These are phyloP conservation scores for Seira ritae DNA, from an alignment of 2,888 invertebrate genomes.

Conservation along the genomic window DNA sequence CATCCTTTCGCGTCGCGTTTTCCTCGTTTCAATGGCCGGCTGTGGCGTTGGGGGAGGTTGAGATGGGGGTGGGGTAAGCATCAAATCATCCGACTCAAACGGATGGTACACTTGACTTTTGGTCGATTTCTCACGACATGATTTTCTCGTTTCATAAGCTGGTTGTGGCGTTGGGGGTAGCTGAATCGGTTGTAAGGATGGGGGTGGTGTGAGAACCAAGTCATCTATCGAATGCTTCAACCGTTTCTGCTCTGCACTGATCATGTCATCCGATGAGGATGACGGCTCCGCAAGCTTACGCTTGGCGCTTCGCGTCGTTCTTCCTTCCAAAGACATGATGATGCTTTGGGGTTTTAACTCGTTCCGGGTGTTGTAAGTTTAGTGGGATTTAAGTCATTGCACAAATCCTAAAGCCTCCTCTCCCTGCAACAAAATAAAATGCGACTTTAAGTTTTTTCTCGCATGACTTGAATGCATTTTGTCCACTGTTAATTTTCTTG, in stretches of 20 bases:
- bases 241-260: neutral
- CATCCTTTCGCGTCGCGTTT: neutral
- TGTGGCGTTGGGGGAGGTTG: neutral
- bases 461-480: too few species aligned
- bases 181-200: slow-evolving; percentile 10
- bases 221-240: neutral
- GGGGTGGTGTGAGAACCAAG: slow-evolving; percentile 31
- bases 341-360: neutral
- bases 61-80: neutral
- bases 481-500: too few species aligned
- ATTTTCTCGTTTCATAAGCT: neutral
- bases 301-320: neutral
- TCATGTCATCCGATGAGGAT: neutral
- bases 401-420: neutral
- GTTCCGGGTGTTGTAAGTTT: neutral
- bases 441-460: neutral
- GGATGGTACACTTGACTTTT: too few species aligned
- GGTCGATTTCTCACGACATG: too few species aligned
- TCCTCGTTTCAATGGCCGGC: neutral
- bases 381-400: neutral
- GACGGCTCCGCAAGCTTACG: neutral
- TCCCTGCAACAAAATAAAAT: neutral
- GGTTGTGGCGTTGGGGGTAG: neutral
- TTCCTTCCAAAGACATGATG: neutral
- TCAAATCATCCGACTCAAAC: too few species aligned